Base-by-base conservation (phyloP, 2,113 vertebrate genomes). In the Pedetes capensis region DNA sequence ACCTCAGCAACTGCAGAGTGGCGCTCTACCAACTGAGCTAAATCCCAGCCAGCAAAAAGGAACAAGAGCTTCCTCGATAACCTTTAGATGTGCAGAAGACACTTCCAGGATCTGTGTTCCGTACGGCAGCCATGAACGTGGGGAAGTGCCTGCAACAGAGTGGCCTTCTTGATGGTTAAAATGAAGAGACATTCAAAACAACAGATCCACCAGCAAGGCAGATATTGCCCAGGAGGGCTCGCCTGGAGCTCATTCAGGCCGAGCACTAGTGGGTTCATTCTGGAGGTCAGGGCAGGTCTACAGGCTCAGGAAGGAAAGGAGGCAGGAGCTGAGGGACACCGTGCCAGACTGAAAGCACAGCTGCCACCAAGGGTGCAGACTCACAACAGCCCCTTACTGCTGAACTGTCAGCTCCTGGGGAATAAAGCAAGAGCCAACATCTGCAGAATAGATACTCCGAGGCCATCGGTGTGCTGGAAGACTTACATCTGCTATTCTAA, bases 51-150 rank as follows among this genome's bases (percentile, higher is more conserved):
- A 95, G 20, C 0, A 22, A 85, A 32, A 93, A 23, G 74, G 27
- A 94, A 89, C 7, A 13, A 87, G 47, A 91, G 68, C 72, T 87
- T 83, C 74, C 10, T 93, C 57, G 10, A 49, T 69, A 68, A 94
- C 92, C 96, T 96, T 88, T 49, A 96, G 82, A 90, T 42, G 39
- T 20, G 27, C 59, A 93, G 80, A 96, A 90, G 75, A 96, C 49
- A 57, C 64, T 96, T 95, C 59, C 27, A 84, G 87, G 55, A 69
- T 55, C 87, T 84, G 61, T 57, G 5, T 55, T 95, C 97, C 96
- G 96, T 85, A 91, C 89, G 63, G 96, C 37, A 82, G 71, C 89
- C n/a, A 91, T 68, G 82, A 94, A 97, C 63, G 87, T 89, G 55
- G 53, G 63, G 95, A 97, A 96, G 95, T 96, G 93, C 72, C 20